A percentile compares a stretch with the other conserved stretches of the same genome.
Evolutionary conservation across 2,797 vertebrate genomes (phyloP).

Genomic region (Rhynchonycteris naso): DNA sequence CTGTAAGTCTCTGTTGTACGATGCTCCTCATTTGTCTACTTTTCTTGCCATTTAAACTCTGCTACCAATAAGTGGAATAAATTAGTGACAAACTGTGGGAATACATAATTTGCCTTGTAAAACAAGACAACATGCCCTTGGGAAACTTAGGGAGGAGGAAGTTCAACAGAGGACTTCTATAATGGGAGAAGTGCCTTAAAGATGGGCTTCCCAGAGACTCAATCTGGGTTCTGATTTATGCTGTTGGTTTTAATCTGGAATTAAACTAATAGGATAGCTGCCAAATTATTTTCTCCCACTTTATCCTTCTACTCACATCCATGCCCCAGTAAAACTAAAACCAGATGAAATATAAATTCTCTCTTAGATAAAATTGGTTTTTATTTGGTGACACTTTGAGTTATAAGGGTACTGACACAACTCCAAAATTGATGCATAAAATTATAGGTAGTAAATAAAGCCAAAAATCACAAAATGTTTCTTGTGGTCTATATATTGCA

Average conservation of each 20-base stretch:
- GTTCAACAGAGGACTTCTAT: not conserved
- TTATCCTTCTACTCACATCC: not conserved
- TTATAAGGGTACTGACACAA: not conserved
- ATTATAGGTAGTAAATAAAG: constrained; percentile 9
- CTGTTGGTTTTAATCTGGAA: not conserved
- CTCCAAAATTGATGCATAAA: constrained; percentile 13
- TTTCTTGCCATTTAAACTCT: not conserved
- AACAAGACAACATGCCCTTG: not conserved
- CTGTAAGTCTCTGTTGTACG: not conserved
- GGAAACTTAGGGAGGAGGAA: not conserved
- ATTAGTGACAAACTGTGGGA: not conserved
- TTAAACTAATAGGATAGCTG: constrained; percentile 13
- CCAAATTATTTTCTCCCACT: constrained; percentile 31
- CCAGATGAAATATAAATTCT: not conserved
- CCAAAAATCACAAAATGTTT: not conserved
- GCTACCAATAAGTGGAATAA: not conserved
- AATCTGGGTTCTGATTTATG: not conserved
- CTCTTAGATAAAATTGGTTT: constrained; percentile 1
- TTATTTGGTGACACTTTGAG: not conserved
- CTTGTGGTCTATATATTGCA: not conserved
- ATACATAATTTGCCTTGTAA: not conserved
- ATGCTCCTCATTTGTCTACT: not conserved
- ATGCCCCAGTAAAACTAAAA: constrained; percentile 3
- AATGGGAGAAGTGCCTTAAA: not conserved
- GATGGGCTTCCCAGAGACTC: not conserved